These are phyloP conservation scores for Chroicocephalus ridibundus DNA, from an alignment of 2,113 vertebrate genomes.

Conservation along the genomic window DNA sequence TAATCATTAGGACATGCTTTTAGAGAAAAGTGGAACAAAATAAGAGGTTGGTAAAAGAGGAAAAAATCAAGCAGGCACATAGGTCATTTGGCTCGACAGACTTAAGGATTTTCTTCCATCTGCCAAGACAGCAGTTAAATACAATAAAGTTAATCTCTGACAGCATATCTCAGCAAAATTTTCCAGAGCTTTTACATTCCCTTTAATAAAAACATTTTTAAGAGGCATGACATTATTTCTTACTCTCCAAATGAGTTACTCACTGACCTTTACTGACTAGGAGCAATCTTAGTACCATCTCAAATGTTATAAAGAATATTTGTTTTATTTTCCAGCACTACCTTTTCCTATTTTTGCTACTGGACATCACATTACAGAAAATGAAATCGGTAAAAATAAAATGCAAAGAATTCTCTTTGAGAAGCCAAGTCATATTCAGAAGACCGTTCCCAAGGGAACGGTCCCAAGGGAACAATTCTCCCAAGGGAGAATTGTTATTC, in stretches of 20 bases:
- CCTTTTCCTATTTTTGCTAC: neutral
- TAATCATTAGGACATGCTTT: neutral
- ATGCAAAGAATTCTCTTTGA: neutral
- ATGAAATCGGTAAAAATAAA: neutral
- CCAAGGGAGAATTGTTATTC: neutral
- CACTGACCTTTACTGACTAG: neutral
- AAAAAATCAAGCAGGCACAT: neutral
- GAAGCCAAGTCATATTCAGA: neutral
- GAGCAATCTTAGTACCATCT: neutral
- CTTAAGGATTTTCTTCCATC: neutral
- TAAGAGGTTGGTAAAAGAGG: neutral
- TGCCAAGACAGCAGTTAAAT: neutral
- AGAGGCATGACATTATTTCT: neutral
- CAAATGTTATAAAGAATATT: neutral
- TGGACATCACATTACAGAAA: neutral
- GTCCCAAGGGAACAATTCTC: too few species aligned
- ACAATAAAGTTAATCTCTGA: neutral
- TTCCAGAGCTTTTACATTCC: neutral
- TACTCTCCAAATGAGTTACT: neutral
- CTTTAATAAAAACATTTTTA: neutral
- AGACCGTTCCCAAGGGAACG: neutral
- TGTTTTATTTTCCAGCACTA: neutral
- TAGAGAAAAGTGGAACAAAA: neutral
- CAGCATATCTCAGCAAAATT: neutral
- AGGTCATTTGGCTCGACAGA: neutral